Percentiles rank a stretch among this genome's conserved stretches.
These are phyloP conservation scores for Amazona finschi DNA, from an alignment of 2,797 vertebrate genomes.

Conservation along the genomic window DNA sequence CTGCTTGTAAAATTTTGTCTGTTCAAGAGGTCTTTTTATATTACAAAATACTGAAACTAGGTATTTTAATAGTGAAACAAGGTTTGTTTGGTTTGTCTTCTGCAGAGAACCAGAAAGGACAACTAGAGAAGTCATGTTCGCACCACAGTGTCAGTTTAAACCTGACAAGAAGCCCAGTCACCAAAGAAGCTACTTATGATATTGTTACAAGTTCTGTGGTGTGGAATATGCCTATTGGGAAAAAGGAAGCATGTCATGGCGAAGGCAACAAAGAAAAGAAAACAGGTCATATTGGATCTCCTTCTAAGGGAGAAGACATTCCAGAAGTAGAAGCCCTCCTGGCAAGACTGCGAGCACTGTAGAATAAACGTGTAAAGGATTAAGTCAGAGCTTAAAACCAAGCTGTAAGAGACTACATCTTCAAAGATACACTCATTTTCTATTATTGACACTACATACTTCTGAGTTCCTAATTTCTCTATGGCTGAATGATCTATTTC, in stretches of 20 bases:
- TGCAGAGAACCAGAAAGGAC: conserved; percentile 90
- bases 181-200: conserved; percentile 85
- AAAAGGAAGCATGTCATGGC: conserved; percentile 61
- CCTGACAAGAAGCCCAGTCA: conserved; percentile 75
- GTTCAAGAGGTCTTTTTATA: conserved; percentile 2
- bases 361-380: conserved; percentile 56
- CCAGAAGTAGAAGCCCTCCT: conserved; percentile 93
- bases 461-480: conserved; percentile 37
- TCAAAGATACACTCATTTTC: conserved; percentile 37
- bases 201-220: conserved; percentile 74
- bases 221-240: conserved; percentile 72
- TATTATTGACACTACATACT: conserved; percentile 13
- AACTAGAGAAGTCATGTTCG: conserved; percentile 85
- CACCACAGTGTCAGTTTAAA: conserved; percentile 83
- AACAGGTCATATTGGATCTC: conserved; percentile 53
- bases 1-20: conserved; percentile 6
- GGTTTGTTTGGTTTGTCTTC: conserved; percentile 64
- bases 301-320: conserved; percentile 79
- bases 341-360: conserved; percentile 90
- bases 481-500: conserved; percentile 1
- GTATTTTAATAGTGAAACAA: conserved; percentile 12
- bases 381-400: conserved; percentile 41
- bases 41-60: background rate
- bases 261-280: conserved; percentile 76
- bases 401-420: conserved; percentile 11